Conservation (phyloP, 2,888 invertebrate species). For the Acholoe squamosa region DNA sequence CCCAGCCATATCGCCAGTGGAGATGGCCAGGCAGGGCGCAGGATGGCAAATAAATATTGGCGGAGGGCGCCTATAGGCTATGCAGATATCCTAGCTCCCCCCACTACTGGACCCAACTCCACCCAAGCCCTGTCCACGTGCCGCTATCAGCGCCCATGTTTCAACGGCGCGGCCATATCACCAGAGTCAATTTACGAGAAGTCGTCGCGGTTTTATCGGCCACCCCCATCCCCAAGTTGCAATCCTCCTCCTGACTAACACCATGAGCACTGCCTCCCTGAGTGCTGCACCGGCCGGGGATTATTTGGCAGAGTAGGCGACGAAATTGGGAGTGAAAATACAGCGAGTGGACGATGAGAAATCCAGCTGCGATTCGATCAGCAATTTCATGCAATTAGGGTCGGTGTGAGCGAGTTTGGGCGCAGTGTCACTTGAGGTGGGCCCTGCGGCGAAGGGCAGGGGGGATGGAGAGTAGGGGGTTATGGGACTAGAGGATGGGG, state of each 20-base stretch:
- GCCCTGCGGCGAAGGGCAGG: neutral
- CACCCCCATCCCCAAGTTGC: neutral
- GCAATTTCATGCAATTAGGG: conserved; percentile 55
- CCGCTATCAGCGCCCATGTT: neutral
- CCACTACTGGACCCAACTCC: neutral
- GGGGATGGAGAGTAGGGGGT: neutral
- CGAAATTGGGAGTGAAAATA: conserved; percentile 36
- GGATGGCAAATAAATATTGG: conserved; percentile 47
- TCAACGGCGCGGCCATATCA: neutral
- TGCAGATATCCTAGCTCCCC: neutral
- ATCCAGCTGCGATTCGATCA: conserved; percentile 54
- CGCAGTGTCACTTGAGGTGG: conserved; percentile 11
- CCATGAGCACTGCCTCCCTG: neutral
- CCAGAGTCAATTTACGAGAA: conserved; percentile 26
- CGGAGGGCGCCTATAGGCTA: conserved; percentile 38
- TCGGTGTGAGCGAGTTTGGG: conserved; percentile 50
- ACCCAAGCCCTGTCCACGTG: neutral
- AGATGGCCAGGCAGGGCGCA: neutral
- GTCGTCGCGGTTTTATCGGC: neutral
- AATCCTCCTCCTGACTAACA: neutral
- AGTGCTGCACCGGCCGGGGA: neutral
- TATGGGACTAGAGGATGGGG: neutral
- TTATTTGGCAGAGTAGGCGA: neutral
- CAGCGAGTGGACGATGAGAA: conserved; percentile 31
- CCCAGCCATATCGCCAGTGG: neutral